Percentiles rank a stretch among this genome's conserved stretches.
Conservation (phyloP, 2,113 vertebrate genomes). For the Actenoides hombroni region DNA sequence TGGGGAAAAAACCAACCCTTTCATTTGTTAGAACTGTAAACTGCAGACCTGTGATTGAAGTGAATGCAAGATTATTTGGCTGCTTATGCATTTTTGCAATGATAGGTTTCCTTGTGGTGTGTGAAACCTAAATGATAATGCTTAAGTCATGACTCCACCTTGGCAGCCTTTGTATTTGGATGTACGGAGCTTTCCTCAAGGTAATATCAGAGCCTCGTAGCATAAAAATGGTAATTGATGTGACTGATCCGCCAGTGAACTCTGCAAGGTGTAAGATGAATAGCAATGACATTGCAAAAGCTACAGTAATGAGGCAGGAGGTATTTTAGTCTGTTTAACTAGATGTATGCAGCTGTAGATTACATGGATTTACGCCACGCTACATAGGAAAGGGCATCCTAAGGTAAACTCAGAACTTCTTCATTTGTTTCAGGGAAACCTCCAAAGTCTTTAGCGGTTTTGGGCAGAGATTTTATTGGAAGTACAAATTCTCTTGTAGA, state of each 20-base stretch:
- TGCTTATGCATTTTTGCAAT: constrained; percentile 46
- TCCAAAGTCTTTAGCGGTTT: neutral
- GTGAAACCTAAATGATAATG: neutral
- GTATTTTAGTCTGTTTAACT: neutral
- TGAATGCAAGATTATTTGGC: constrained; percentile 1
- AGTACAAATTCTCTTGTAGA: neutral
- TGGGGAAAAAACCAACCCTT: neutral
- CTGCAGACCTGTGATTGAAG: neutral
- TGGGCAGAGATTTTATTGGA: neutral
- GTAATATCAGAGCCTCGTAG: neutral
- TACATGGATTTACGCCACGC: neutral
- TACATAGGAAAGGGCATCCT: neutral
- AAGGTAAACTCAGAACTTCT: neutral
- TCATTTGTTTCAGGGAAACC: neutral
- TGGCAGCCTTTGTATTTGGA: constrained; percentile 44
- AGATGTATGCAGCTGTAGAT: neutral
- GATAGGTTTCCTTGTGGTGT: constrained; percentile 13
- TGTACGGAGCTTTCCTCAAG: constrained; percentile 33
- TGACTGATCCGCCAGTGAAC: constrained; percentile 2
- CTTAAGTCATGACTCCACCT: constrained; percentile 36
- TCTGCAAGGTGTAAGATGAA: neutral
- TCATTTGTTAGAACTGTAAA: neutral
- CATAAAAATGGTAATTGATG: constrained; percentile 16
- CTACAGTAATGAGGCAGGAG: constrained; percentile 5
- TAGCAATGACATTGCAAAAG: neutral